Evolutionary conservation across 2,797 vertebrate species (phyloP).

Genomic region (Sebastes flavidus): DNA sequence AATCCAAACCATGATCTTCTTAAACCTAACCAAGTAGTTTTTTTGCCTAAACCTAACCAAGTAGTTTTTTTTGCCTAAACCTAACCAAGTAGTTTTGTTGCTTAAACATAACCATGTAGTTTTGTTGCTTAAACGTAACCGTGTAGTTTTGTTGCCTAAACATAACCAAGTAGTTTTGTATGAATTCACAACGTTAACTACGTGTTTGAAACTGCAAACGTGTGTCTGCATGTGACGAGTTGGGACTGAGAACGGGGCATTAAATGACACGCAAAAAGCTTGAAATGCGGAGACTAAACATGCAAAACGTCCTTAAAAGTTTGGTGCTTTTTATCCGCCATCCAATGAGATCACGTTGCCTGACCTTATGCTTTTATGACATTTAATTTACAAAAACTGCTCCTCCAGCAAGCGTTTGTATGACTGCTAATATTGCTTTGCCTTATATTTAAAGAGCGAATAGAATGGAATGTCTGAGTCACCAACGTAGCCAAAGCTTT

Average conservation of each 20-base stretch:
- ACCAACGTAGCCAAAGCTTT: neutral
- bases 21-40: neutral
- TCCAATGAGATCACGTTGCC: neutral
- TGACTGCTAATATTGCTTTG: conserved; percentile 13
- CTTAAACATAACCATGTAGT: too few species aligned
- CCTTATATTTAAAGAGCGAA: conserved; percentile 21
- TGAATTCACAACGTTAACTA: neutral
- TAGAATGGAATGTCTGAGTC: conserved; percentile 11
- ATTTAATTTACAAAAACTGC: conserved; percentile 45
- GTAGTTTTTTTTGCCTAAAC: too few species aligned
- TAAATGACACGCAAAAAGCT: neutral
- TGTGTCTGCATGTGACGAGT: neutral
- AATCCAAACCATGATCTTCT: neutral
- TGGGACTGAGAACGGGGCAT: neutral
- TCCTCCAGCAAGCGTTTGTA: conserved; percentile 7
- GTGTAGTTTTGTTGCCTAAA: neutral
- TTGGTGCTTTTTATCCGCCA: neutral
- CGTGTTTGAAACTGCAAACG: neutral
- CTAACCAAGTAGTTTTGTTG: too few species aligned
- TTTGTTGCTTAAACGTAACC: too few species aligned
- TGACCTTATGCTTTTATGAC: conserved; percentile 39
- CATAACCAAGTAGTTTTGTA: neutral
- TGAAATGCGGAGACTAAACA: neutral
- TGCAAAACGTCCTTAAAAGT: neutral
- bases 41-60: too few species aligned